Base-by-base conservation (phyloP, 2,888 invertebrate genomes). In the Caenorhabditis drosophilae region DNA sequence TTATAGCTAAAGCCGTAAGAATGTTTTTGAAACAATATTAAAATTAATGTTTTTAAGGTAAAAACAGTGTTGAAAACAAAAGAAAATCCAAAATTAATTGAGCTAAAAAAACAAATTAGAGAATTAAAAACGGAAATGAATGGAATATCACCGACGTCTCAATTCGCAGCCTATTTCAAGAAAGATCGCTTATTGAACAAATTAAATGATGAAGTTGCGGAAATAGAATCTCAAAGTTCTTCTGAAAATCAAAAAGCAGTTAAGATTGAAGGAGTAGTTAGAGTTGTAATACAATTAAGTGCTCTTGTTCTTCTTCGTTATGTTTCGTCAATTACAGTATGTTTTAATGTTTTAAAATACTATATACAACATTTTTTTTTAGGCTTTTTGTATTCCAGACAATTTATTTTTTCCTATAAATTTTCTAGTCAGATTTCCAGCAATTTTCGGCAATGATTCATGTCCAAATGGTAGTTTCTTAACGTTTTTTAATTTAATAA, bases 161-260 rank as follows among this genome's bases (percentile, higher is more conserved):
- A 71, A 44, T 71, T 68, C 40, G 61, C 71, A 1, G 47, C 46
- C 2, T 71, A 71, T 50, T 67, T 71, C 58, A 71, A 71, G 26
- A 71, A 67, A 46, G 71, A 71, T 7, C 48, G 71, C 16, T 55
- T 62, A 31, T 9, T 67, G 42, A 71, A 66, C 25, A 68, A 66
- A 26, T 18, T 59, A 20, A 56, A 20, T 20, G 67, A 61, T 7
- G 62, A 71, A 23, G 52, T 71, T 36, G 36, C 35, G 4, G 22
- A 9, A 16, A 16, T 66, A 25, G 51, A 59, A 31, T 48, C 52
- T 15, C 20, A 46, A 23, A 50, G 34, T 12, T 1, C 36, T 1
- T 38, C 56, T 12, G 56, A 51, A 45, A 55, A 26, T 9, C 36
- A 52, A 12, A 36, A 38, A 44, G 56, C 55, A 25, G n/a, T 66